A percentile compares a stretch with the other conserved stretches of the same genome.
These are phyloP conservation scores for Archips crataeganus DNA, from an alignment of 2,888 invertebrate genomes.

Conservation along the genomic window DNA sequence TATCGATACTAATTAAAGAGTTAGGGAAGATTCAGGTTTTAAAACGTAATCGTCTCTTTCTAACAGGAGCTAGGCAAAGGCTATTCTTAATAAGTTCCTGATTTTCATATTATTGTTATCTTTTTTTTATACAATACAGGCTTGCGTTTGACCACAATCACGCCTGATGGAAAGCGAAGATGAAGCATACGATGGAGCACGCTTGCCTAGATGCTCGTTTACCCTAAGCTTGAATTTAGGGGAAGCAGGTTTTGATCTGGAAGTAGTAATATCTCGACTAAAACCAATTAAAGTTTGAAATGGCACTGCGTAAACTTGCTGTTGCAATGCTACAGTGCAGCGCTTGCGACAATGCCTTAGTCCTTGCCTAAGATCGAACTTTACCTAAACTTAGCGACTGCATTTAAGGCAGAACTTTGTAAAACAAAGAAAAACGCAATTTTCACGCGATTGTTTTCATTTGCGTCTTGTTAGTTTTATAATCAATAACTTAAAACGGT, in stretches of 20 bases:
- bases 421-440: background rate
- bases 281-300: slow-evolving; percentile 13
- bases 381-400: background rate
- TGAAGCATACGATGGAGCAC: too few relatives aligned
- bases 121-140: too few relatives aligned
- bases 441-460: too few relatives aligned
- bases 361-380: slow-evolving; percentile 21
- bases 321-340: slow-evolving; percentile 8
- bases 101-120: background rate
- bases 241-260: background rate
- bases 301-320: slow-evolving; percentile 6
- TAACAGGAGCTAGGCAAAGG: too few relatives aligned
- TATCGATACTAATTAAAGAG: too few relatives aligned
- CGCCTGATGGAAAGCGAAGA: too few relatives aligned
- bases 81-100: background rate
- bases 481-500: background rate
- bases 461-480: background rate
- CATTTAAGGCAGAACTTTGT: background rate
- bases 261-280: background rate
- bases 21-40: too few relatives aligned
- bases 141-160: too few relatives aligned
- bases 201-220: too few relatives aligned
- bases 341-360: slow-evolving; percentile 14
- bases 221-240: too few relatives aligned
- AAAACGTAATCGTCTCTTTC: too few relatives aligned